phyloP scores from a whole-genome alignment of 2,113 vertebrate species.

The Montifringilla adamsi region DNA sequence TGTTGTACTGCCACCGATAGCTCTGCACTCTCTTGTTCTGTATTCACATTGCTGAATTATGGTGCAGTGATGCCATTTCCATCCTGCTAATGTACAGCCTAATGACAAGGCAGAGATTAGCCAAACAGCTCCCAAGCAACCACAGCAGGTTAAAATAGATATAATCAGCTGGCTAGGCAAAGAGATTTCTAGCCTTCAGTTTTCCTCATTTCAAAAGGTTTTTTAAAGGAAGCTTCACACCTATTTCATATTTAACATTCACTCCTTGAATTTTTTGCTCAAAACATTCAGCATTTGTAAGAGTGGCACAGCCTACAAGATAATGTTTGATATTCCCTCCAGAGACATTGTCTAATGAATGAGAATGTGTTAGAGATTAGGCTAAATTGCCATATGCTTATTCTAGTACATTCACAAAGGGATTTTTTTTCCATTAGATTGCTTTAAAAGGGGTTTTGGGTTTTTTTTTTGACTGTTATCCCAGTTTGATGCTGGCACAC shows the following conservation, averaged over 20 bases:
- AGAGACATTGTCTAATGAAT: conserved; percentile 10
- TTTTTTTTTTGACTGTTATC: background rate
- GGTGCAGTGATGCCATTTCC: conserved; percentile 28
- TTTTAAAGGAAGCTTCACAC: background rate
- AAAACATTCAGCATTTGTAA: background rate
- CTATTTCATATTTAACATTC: background rate
- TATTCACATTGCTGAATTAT: conserved; percentile 46
- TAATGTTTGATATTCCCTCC: background rate
- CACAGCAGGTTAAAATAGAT: conserved; percentile 31
- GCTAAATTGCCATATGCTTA: conserved; percentile 6
- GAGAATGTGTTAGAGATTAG: conserved; percentile 18
- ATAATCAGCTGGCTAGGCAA: background rate
- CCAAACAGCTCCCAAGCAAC: conserved; percentile 36
- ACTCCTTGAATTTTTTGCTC: background rate
- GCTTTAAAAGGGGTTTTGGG: background rate
- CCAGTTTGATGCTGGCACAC: background rate
- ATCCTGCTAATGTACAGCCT: conserved; percentile 36
- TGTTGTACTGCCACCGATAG: conserved; percentile 27
- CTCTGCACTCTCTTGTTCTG: background rate
- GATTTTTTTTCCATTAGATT: background rate
- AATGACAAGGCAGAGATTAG: conserved; percentile 51
- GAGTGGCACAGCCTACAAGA: background rate
- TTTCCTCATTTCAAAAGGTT: background rate
- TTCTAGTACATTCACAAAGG: background rate
- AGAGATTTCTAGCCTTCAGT: background rate